Percentiles rank a stretch among this genome's conserved stretches.
Evolutionary conservation across 1,140 invertebrate species (phyloP).

Genomic region (Diploscapter pachys): DNA sequence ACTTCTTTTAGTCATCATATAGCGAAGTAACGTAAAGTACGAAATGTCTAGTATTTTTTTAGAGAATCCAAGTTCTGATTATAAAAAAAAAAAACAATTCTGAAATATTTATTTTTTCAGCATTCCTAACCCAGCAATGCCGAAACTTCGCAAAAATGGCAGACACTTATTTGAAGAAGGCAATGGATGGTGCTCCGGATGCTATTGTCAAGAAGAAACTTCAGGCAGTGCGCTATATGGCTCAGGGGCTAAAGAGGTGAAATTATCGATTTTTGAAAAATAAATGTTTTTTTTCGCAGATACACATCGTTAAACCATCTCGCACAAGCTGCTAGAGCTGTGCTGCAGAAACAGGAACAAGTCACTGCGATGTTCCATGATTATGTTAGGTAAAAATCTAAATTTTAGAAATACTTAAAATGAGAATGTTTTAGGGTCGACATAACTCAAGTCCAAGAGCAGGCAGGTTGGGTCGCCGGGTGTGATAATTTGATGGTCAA

Average conservation of each 20-base stretch:
- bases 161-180: slow-evolving; percentile 79
- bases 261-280: background rate
- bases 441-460: slow-evolving; percentile 61
- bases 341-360: slow-evolving; percentile 89
- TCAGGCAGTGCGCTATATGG: slow-evolving; percentile 27
- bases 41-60: too few relatives aligned
- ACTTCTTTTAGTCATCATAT: too few relatives aligned
- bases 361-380: slow-evolving; percentile 95
- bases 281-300: slow-evolving; percentile 59
- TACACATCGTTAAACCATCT: slow-evolving; percentile 98
- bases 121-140: slow-evolving; percentile 66
- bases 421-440: slow-evolving; percentile 40
- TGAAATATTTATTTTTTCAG: background rate
- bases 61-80: too few relatives aligned
- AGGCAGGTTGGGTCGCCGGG: slow-evolving; percentile 95
- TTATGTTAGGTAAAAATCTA: slow-evolving; percentile 78
- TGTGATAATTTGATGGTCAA: slow-evolving; percentile 68
- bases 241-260: slow-evolving; percentile 18
- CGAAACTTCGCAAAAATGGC: slow-evolving; percentile 87
- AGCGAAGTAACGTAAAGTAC: too few relatives aligned
- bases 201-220: slow-evolving; percentile 18
- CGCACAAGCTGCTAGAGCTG: slow-evolving; percentile 88
- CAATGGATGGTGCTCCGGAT: slow-evolving; percentile 78
- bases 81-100: background rate
- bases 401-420: slow-evolving; percentile 1